A percentile compares a stretch with the other conserved stretches of the same genome.
Evolutionary conservation across 2,797 vertebrate genomes (phyloP).

Genomic region (Scomberomorus guttatus): DNA sequence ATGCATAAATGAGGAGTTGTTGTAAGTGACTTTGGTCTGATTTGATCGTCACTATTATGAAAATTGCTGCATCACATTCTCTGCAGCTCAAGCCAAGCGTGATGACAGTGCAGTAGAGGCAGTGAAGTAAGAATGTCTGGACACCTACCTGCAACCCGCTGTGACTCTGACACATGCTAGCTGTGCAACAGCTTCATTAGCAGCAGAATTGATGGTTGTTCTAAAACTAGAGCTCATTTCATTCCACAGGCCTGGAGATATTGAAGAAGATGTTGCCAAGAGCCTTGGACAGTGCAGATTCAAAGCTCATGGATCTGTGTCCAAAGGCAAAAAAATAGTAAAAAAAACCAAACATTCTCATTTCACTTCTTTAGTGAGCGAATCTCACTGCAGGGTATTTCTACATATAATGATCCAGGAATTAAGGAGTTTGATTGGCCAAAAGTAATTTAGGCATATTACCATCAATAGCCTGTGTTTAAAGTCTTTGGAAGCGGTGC

Average conservation of each 20-base stretch:
- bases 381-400: conserved; percentile 21
- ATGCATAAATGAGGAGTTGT: not conserved
- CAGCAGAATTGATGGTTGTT: conserved; percentile 61
- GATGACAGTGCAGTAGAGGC: conserved; percentile 27
- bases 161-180: conserved; percentile 48
- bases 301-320: conserved; percentile 28
- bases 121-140: conserved; percentile 41
- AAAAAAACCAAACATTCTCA: conserved; percentile 26
- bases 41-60: conserved; percentile 19
- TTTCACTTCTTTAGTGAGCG: conserved; percentile 8
- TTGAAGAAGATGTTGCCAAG: conserved; percentile 32
- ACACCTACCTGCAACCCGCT: conserved; percentile 49
- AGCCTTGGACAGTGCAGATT: conserved; percentile 4
- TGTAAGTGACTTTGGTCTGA: conserved; percentile 28
- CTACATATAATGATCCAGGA: conserved; percentile 11
- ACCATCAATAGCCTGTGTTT: conserved; percentile 53
- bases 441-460: conserved; percentile 45
- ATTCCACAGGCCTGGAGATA: conserved; percentile 33
- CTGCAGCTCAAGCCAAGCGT: conserved; percentile 28
- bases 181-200: conserved; percentile 68
- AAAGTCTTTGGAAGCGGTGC: conserved; percentile 49
- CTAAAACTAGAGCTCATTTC: conserved; percentile 53
- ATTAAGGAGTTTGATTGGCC: conserved; percentile 42
- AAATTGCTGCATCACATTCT: conserved; percentile 46
- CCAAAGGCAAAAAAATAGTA: conserved; percentile 30